Conservation (phyloP, 2,888 invertebrate species). For the Ichneumon xanthorius region DNA sequence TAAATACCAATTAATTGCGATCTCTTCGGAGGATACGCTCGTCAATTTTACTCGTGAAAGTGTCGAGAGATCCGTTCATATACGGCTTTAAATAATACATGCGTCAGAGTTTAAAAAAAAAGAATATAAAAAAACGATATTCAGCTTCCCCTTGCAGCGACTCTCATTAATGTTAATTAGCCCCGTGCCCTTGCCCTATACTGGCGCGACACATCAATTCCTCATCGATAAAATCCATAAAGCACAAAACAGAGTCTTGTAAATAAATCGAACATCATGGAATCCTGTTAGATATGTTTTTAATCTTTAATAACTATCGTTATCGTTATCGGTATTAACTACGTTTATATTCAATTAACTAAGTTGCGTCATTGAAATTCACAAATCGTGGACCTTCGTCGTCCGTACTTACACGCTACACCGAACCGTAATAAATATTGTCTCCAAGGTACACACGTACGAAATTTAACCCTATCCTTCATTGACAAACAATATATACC, state of each 20-base stretch:
- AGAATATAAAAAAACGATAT: not conserved
- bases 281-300: constrained; percentile 43
- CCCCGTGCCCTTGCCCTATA: constrained; percentile 18
- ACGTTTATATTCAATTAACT: constrained; percentile 55
- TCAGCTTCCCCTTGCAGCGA: not conserved
- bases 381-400: constrained; percentile 41
- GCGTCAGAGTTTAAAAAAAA: not conserved
- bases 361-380: constrained; percentile 58
- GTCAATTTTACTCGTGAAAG: not conserved
- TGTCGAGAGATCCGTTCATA: constrained; percentile 16
- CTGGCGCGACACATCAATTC: constrained; percentile 46
- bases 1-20: constrained; percentile 16
- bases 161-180: constrained; percentile 18
- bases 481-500: constrained; percentile 73
- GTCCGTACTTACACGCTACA: constrained; percentile 52
- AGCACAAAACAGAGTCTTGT: constrained; percentile 13
- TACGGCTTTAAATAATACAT: constrained; percentile 2
- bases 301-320: constrained; percentile 3
- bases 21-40: constrained; percentile 19
- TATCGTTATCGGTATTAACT: constrained; percentile 28
- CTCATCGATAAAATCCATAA: constrained; percentile 3
- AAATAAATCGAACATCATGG: constrained; percentile 19
- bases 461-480: constrained; percentile 76
- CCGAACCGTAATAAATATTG: constrained; percentile 76
- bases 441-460: constrained; percentile 78